Base-by-base conservation (phyloP, 2,797 vertebrate genomes). In the Botia almorhae region DNA sequence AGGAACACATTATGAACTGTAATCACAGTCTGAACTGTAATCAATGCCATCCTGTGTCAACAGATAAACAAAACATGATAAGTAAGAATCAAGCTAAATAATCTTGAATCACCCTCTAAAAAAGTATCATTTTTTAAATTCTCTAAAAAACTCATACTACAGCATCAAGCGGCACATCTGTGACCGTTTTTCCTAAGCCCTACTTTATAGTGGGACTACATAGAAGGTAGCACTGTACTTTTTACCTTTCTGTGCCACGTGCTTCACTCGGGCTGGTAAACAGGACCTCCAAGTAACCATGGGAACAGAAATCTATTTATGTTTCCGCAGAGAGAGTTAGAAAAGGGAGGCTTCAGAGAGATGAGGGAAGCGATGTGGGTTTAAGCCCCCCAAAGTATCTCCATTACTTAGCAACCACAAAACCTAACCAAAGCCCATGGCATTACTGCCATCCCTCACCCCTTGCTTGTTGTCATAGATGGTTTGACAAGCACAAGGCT, bases 251-350 rank as follows among this genome's bases (percentile, higher is more conserved):
- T 56, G 46, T 69, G 46, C 69, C 81, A 82, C 29, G 72, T 56
- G 74, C 81, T 77, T 74, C 23, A 17, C 76, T 79, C 13, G 3
- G 78, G 78, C 83, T 82, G 83, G 83, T 84, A 82, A 84, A 82
- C 85, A 84, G 81, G 74, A 43, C 61, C 43, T 64, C 7, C 19
- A 55, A 53, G 77, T 73, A 80, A 72, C 85, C 81, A 86, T 86
- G 78, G 83, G 68, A 84, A 83, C 83, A 70, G 81, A 23, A 36
- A 81, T 69, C 43, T 86, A 74, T 80, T 86, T 84, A 86, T 86
- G 70, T 86, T 86, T 84, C 83, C 71, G 53, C 55, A 65, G 53
- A 83, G 67, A 29, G 51, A 81, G 69, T 75, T 80, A 69, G 73
- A 53, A 33, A 73, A 78, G n/a, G 70, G 85, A 84, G 81, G 82